Evolutionary conservation across 2,888 invertebrate genomes (phyloP).

Genomic region (Oeneis ivallda): DNA sequence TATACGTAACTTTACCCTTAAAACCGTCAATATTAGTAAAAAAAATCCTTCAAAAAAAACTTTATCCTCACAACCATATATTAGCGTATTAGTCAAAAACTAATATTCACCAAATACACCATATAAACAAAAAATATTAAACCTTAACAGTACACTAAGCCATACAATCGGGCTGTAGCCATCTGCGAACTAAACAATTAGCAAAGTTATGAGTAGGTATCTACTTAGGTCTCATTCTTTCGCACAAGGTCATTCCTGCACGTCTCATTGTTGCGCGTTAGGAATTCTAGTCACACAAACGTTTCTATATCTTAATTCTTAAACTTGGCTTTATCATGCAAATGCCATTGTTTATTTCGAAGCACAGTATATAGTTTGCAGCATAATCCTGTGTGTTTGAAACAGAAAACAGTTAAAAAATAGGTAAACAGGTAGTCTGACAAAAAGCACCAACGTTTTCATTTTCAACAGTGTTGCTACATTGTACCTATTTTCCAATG

Average conservation of each 20-base stretch:
- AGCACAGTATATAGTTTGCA: neutral
- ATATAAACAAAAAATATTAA: too few relatives aligned
- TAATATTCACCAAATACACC: too few relatives aligned
- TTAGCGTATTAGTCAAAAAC: too few relatives aligned
- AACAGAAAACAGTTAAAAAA: neutral
- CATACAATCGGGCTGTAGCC: neutral
- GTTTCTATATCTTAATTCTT: conserved; percentile 26
- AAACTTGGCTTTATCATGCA: conserved; percentile 26
- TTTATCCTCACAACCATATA: too few relatives aligned
- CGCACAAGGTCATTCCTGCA: conserved; percentile 25
- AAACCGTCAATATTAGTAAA: too few relatives aligned
- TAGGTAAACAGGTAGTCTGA: neutral
- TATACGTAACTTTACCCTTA: too few relatives aligned
- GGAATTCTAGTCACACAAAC: conserved; percentile 18
- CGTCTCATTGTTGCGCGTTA: conserved; percentile 15
- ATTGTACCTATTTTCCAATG: too few relatives aligned
- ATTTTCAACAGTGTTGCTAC: neutral
- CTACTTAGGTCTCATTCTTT: neutral
- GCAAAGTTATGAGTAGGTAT: conserved; percentile 20
- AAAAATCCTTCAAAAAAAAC: too few relatives aligned
- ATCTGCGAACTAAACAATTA: conserved; percentile 5
- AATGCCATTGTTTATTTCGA: conserved; percentile 16
- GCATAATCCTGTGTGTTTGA: neutral
- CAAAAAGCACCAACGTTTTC: too few relatives aligned
- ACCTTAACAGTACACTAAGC: too few relatives aligned